Evolutionary conservation across 2,113 vertebrate species (phyloP), one percentile per base, ranked within the genome.

Genomic region (Pao palembangensis): DNA sequence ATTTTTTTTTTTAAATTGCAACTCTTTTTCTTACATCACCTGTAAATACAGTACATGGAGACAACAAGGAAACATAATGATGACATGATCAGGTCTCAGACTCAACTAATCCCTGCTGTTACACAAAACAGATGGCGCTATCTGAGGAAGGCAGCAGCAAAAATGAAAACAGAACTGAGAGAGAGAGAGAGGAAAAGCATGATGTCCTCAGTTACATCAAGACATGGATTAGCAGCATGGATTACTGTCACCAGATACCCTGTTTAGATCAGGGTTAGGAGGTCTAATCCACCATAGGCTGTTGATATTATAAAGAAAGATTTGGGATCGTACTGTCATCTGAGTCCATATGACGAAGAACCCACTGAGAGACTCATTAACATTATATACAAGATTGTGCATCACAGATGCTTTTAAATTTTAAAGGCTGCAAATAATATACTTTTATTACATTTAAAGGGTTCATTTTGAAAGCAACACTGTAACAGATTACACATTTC

Each of bases 221-320:
- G 73, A 80, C 63, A 47, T 80, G 84, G 84, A 86, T 89, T 88
- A 88, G 80, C 84, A 71, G 79, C 67, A 61, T 85, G 86, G 87
- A 89, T 88, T 86, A 90, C 87, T 87, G 87, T 88, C 84, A 79
- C 55, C 50, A 76, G 85, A 80, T 84, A 83, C 82, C 85, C 83
- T 62, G 79, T 79, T 76, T 75, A 74, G 67, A 85, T 18, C 84
- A 64, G 69, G 85, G 85, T 81, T 73, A 80, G 72, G 75, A 78
- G 67, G 80, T 78, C 71, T 90, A 84, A 85, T 88, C 84, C 84
- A 83, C 75, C 69, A 58, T 62, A 57, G 79, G 82, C 77, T 77
- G 66, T 65, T 79, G 79, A 84, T 84, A 83, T 83, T 75, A 81
- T 64, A 83, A 79, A 67, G 65, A 75, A 74, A 74, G 73, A 65